Percentiles rank a stretch among this genome's conserved stretches.
Conservation (phyloP, 2,888 invertebrate genomes). For the Habrosyne pyritoides region DNA sequence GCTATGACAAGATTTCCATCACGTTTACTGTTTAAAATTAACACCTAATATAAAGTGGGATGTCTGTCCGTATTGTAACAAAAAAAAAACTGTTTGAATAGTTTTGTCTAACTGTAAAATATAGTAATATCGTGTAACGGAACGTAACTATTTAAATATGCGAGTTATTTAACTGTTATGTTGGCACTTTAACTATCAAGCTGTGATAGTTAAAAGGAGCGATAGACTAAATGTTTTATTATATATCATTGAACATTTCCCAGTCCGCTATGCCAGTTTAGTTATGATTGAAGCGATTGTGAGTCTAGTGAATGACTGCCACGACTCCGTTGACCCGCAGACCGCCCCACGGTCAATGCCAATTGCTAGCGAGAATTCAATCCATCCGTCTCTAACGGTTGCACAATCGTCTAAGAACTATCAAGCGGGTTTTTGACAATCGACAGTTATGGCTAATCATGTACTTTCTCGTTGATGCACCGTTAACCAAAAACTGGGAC, state of each 20-base stretch:
- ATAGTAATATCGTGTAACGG: slow-evolving; percentile 52
- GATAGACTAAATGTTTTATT: not conserved
- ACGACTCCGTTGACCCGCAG: slow-evolving; percentile 10
- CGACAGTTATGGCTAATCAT: slow-evolving; percentile 77
- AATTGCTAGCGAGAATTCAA: slow-evolving; percentile 9
- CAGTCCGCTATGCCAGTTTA: not conserved
- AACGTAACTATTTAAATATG: slow-evolving; percentile 30
- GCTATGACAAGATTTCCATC: slow-evolving; percentile 28
- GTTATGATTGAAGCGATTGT: not conserved
- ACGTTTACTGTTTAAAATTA: slow-evolving; percentile 44
- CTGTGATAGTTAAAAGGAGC: slow-evolving; percentile 10
- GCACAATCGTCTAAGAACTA: slow-evolving; percentile 44
- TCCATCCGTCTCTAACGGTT: slow-evolving; percentile 46
- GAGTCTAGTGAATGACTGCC: not conserved
- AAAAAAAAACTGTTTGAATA: slow-evolving; percentile 46
- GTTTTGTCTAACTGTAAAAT: slow-evolving; percentile 51
- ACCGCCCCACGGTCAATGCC: slow-evolving; percentile 36
- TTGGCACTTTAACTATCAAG: slow-evolving; percentile 9
- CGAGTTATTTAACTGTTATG: slow-evolving; percentile 29
- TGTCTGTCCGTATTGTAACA: slow-evolving; percentile 26
- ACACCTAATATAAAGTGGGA: slow-evolving; percentile 41
- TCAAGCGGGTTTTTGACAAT: slow-evolving; percentile 56
- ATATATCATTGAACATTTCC: not conserved
- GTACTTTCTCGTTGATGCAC: slow-evolving; percentile 64
- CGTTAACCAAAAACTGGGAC: slow-evolving; percentile 79